Conservation (phyloP, 1,140 invertebrate species). For the Reticulitermes speratus region DNA sequence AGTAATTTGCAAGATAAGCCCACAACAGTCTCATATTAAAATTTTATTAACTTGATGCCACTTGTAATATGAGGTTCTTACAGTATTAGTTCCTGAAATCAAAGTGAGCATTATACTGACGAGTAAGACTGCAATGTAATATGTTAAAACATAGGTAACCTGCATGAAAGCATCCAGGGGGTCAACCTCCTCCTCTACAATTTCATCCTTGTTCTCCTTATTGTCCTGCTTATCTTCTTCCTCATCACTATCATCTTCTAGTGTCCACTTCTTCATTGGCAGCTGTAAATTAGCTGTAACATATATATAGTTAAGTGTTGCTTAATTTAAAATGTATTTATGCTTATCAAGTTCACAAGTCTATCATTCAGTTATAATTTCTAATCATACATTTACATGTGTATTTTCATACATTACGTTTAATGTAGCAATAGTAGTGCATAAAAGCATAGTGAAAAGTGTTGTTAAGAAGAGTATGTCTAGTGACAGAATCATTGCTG, state of each 20-base stretch:
- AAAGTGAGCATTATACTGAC: too few relatives aligned
- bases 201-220: slow-evolving; percentile 49
- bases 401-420: too few relatives aligned
- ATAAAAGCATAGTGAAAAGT: too few relatives aligned
- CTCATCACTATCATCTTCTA: slow-evolving; percentile 86
- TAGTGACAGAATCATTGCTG: too few relatives aligned
- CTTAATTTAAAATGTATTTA: neutral
- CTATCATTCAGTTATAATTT: neutral
- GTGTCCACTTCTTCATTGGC: slow-evolving; percentile 84
- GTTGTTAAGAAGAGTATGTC: too few relatives aligned
- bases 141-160: slow-evolving; percentile 47
- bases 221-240: slow-evolving; percentile 56
- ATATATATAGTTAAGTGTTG: slow-evolving; percentile 11
- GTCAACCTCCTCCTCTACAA: slow-evolving; percentile 65
- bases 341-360: neutral
- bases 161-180: slow-evolving; percentile 97
- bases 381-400: neutral
- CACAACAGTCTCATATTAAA: too few relatives aligned
- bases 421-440: too few relatives aligned
- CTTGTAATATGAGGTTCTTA: too few relatives aligned
- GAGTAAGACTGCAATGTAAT: too few relatives aligned
- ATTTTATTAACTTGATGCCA: too few relatives aligned
- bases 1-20: too few relatives aligned
- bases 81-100: too few relatives aligned
- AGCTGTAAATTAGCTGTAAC: slow-evolving; percentile 53